Conservation (phyloP, 2,888 invertebrate genomes). For the Pocota personata region DNA sequence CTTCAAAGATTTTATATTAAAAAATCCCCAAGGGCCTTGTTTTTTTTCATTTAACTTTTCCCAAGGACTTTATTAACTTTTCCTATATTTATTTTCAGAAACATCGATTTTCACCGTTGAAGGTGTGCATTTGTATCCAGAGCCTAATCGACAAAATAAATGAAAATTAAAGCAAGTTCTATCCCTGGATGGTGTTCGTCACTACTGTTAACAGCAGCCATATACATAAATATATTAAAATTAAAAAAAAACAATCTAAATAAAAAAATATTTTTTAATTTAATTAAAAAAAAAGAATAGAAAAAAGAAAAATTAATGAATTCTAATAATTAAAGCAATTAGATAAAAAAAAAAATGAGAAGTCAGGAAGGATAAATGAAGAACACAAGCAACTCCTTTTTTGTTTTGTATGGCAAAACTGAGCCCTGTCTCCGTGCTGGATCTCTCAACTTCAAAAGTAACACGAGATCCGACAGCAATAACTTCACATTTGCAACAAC, state of each 20-base stretch:
- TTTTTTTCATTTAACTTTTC: too few species aligned
- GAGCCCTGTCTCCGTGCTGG: constrained; percentile 28
- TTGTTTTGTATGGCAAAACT: constrained; percentile 22
- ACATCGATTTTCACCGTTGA: constrained; percentile 97
- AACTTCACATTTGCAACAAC: constrained; percentile 51
- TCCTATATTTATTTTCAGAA: constrained; percentile 87
- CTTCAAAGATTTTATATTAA: too few species aligned
- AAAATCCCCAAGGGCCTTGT: too few species aligned
- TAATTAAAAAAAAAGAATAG: constrained; percentile 59
- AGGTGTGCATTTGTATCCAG: constrained; percentile 93
- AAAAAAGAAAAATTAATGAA: constrained; percentile 53
- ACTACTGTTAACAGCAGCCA: constrained; percentile 82
- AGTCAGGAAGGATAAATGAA: constrained; percentile 11
- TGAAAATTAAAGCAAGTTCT: constrained; percentile 83
- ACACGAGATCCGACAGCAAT: constrained; percentile 33
- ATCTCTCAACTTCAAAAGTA: constrained; percentile 66
- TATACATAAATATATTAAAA: constrained; percentile 72
- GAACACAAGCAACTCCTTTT: constrained; percentile 4
- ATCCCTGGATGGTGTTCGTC: constrained; percentile 83
- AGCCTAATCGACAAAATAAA: constrained; percentile 85
- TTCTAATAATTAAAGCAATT: constrained; percentile 37
- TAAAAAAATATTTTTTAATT: constrained; percentile 71
- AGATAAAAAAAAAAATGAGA: constrained; percentile 39
- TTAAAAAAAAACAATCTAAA: constrained; percentile 44
- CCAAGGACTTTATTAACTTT: constrained; percentile 32